Base-by-base conservation (phyloP, 2,888 invertebrate species). In the Epicampocera succincta region DNA sequence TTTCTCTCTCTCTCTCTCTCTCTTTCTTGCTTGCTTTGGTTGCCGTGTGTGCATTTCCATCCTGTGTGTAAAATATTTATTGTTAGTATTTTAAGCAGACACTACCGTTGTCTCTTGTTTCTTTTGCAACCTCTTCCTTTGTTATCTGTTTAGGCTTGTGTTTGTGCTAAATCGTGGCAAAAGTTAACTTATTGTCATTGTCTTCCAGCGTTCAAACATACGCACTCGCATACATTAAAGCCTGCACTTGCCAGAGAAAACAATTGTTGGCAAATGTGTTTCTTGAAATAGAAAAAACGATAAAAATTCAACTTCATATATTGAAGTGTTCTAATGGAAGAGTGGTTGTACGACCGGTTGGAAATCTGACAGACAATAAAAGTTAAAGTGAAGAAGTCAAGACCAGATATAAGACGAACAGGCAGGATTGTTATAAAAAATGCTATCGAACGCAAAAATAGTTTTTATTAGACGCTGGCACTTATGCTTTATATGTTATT, bases 151-250 rank as follows among this genome's bases (percentile, higher is more conserved):
- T 38, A 19, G 52, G 78, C 42, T 61, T 46, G 15, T 52, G 33
- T 66, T 68, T 68, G 17, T 61, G 63, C 44, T 58, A 77, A 77
- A 65, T 74, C 73, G 77, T 81, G 81, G 68, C 77, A 81, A 81
- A 77, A 81, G 81, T 81, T 77, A 81, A 73, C 44, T 61, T 73
- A 81, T 81, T 81, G 68, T 69, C 44, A 69, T 77, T 81, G 73
- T 81, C 77, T 81, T 69, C 4, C 42, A 56, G 40, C 33, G 40
- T 56, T 74, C 52, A 58, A 33, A 58, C 21, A n/a, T 52, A 68
- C 38, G 48, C 42, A 68, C 54, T 29, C 42, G 44, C 33, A 38
- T 58, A 46, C 44, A 54, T 68, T 68, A 42, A 54, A 1, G 42
- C 54, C n/a, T 38, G 29, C 33, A 33, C 50, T 21, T 5, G 12